Base-by-base conservation (phyloP, 2,888 invertebrate species). In the Thymelicus acteon region DNA sequence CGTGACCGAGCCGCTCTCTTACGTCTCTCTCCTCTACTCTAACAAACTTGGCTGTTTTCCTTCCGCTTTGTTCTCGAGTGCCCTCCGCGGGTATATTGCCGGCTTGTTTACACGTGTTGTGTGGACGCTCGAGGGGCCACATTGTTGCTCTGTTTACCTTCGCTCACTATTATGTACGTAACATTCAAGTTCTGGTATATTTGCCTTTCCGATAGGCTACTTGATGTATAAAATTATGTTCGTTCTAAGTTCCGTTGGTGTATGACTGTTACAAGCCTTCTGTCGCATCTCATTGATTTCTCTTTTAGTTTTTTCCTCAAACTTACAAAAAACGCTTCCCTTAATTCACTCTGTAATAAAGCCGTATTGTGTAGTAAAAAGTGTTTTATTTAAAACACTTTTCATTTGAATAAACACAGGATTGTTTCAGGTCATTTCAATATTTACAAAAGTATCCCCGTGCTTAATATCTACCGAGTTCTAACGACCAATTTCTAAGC, bases 1-100 rank as follows among this genome's bases (percentile, higher is more conserved):
- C 69, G 69, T 69, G 69, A 62, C 69, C 57, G 69, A 69, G 63
- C 69, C 63, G 58, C 37, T 69, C 63, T 69, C 69, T 69, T 48
- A 40, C 69, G 69, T 57, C 63, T 69, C 68, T 57, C 31, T 31
- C 31, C 31, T 31, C 31, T 31, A 5, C 31, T 31, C 67, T 24
- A 62, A 69, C 68, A 62, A 69, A 69, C 68, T 69, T 57, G 44
- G 62, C 68, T 62, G 52, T 69, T 69, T 62, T 69, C 62, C 68
- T 69, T 57, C 62, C 57, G 68, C 67, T 67, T 67, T 67, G 67
- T 67, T 67, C 60, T 67, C 67, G 39, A 67, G 67, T 15, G 60
- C 67, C 67, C 67, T 65, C 54, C 66, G 60, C 52, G 19, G 52
- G 64, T 24, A 44, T 54, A 65, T 64, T 64, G 49, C 52, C 52